Percentiles rank a stretch among this genome's conserved stretches.
These are phyloP conservation scores for Ranitomeya imitator DNA, from an alignment of 2,113 vertebrate genomes.

Conservation along the genomic window DNA sequence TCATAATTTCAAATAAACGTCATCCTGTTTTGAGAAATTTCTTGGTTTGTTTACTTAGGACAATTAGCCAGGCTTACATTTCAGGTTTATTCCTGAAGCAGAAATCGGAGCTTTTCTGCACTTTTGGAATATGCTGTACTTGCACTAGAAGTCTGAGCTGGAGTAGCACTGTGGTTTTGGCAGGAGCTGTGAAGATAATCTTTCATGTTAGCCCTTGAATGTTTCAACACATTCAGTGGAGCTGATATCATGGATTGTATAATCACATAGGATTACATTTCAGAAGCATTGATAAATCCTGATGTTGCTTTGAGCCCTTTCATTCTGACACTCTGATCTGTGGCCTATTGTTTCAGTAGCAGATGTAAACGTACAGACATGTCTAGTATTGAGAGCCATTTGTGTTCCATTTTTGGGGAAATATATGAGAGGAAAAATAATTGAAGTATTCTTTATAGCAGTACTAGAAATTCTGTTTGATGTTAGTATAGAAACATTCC, in stretches of 20 bases:
- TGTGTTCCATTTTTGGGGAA: not conserved
- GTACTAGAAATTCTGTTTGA: not conserved
- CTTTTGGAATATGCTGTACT: conserved; percentile 29
- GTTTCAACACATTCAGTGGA: conserved; percentile 50
- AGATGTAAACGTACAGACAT: not conserved
- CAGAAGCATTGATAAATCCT: conserved; percentile 47
- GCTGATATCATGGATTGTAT: conserved; percentile 50
- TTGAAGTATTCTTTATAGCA: not conserved
- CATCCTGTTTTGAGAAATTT: conserved; percentile 62
- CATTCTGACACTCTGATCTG: not conserved
- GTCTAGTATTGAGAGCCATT: not conserved
- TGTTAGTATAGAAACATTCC: not conserved
- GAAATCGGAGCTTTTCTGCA: conserved; percentile 49
- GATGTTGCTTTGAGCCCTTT: not conserved
- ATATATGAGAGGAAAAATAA: not conserved
- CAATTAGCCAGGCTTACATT: conserved; percentile 38
- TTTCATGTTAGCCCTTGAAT: conserved; percentile 50
- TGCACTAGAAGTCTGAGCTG: conserved; percentile 24
- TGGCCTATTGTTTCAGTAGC: not conserved
- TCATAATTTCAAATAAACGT: conserved; percentile 60
- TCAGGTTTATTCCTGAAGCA: conserved; percentile 42
- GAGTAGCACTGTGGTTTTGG: conserved; percentile 49
- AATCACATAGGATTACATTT: conserved; percentile 50
- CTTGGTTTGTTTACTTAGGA: conserved; percentile 60
- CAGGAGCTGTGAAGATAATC: conserved; percentile 37